These are phyloP conservation scores for Cryptotis parvus DNA, from an alignment of 2,113 vertebrate genomes.

Conservation along the genomic window DNA sequence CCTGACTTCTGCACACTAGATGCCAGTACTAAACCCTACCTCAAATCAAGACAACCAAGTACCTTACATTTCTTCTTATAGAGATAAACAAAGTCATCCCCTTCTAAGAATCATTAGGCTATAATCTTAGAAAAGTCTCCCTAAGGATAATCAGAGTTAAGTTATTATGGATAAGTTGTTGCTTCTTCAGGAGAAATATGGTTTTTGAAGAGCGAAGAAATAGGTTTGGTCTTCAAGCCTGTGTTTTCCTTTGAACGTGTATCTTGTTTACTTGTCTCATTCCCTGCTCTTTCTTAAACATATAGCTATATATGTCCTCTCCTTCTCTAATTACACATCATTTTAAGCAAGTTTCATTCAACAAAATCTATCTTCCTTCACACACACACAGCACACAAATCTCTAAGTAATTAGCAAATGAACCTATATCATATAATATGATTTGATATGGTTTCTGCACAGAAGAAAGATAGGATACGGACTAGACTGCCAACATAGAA, in stretches of 20 bases:
- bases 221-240: no score
- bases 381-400: no score
- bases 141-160: background rate
- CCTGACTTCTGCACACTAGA: background rate
- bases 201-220: background rate
- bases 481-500: background rate
- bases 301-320: no score
- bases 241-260: no score
- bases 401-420: background rate
- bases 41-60: background rate
- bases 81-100: background rate
- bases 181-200: background rate
- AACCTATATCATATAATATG: background rate
- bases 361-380: no score
- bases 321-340: no score
- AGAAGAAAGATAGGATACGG: background rate
- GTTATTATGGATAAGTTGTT: background rate
- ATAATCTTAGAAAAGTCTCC: background rate
- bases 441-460: background rate
- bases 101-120: background rate
- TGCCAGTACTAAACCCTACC: background rate
- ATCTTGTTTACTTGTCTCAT: no score
- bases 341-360: no score
- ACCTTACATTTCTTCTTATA: background rate
- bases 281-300: no score